These are phyloP conservation scores for Megalurothrips usitatus DNA, from an alignment of 2,888 invertebrate species.

Conservation along the genomic window DNA sequence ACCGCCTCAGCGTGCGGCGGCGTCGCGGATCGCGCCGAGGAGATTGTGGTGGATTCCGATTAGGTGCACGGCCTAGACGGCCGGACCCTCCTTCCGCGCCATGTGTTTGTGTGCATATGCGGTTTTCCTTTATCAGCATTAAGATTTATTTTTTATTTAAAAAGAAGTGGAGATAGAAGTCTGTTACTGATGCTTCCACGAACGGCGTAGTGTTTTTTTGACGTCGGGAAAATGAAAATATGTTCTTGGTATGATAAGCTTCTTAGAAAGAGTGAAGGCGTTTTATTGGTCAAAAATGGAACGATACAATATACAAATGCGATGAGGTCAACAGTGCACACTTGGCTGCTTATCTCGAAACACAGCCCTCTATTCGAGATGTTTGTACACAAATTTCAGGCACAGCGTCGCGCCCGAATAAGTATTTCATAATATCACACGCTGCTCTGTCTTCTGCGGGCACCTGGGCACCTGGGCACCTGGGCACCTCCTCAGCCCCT, in stretches of 20 bases:
- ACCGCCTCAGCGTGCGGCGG: not conserved
- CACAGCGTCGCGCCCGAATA: not conserved
- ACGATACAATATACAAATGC: too few species aligned
- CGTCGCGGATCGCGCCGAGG: constrained; percentile 53
- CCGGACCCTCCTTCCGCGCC: not conserved
- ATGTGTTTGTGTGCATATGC: not conserved
- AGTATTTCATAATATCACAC: not conserved
- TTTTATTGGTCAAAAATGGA: not conserved
- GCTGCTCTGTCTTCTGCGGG: not conserved
- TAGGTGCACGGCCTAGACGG: not conserved
- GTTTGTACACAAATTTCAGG: too few species aligned
- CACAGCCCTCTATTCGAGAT: too few species aligned
- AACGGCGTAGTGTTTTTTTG: too few species aligned
- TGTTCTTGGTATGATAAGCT: too few species aligned
- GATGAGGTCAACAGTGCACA: too few species aligned
- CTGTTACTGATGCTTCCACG: not conserved
- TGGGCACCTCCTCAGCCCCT: constrained; percentile 50
- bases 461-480: too few species aligned
- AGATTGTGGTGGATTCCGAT: constrained; percentile 3
- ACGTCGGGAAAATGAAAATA: not conserved
- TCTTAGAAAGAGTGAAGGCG: not conserved
- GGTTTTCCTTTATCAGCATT: too few species aligned
- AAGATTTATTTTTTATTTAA: not conserved
- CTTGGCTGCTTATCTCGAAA: too few species aligned
- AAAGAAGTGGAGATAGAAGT: not conserved